These are phyloP conservation scores for Diaperis boleti DNA, from an alignment of 2,888 invertebrate species.

Conservation along the genomic window DNA sequence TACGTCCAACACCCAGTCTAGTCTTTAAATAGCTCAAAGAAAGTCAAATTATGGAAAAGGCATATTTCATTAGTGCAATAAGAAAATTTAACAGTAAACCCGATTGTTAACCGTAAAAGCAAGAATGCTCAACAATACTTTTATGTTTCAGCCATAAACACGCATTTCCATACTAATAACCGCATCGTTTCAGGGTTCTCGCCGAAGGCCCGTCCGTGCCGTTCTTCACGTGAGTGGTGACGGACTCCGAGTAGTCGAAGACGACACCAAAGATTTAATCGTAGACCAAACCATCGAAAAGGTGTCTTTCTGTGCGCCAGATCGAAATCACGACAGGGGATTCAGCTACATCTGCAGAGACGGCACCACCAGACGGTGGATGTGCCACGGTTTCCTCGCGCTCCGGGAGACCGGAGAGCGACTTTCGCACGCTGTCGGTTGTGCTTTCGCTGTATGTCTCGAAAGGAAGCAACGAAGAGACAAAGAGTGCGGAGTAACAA, in stretches of 20 bases:
- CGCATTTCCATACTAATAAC: too few species aligned
- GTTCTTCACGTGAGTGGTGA: constrained; percentile 93
- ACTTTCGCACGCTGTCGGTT: constrained; percentile 98
- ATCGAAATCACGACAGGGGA: constrained; percentile 96
- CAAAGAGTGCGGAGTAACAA: constrained; percentile 94
- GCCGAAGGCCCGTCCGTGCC: constrained; percentile 89
- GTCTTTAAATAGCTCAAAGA: too few species aligned
- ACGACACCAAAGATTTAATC: constrained; percentile 97
- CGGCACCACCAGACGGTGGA: constrained; percentile 98
- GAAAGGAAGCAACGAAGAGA: constrained; percentile 98
- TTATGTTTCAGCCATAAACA: too few species aligned
- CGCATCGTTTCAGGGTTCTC: constrained; percentile 77
- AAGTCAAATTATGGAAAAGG: too few species aligned
- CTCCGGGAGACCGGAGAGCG: constrained; percentile 97
- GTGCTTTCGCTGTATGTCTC: constrained; percentile 98
- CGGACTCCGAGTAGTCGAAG: constrained; percentile 97
- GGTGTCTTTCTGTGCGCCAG: constrained; percentile 99
- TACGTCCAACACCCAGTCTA: too few species aligned
- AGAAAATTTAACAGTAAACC: too few species aligned
- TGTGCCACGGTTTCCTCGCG: constrained; percentile 99
- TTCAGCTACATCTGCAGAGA: constrained; percentile 99
- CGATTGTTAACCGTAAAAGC: too few species aligned
- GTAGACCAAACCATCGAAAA: constrained; percentile 99
- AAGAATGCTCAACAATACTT: too few species aligned
- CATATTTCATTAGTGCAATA: too few species aligned